These are phyloP conservation scores for Cercocebus atys DNA, from an alignment of 2,113 vertebrate species.

Conservation along the genomic window DNA sequence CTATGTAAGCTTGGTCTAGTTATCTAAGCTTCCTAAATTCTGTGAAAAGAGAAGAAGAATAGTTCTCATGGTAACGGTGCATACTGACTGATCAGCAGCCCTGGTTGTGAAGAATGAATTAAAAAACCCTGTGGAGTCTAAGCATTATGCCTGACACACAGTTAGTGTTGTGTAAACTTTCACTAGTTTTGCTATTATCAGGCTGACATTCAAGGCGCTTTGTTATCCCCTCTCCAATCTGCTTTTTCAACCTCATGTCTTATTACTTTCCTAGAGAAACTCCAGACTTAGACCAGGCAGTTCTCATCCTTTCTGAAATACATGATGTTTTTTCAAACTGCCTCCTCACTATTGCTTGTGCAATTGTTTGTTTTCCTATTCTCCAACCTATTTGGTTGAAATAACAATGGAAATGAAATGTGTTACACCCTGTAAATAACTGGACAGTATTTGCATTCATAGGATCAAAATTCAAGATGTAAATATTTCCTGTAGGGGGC, in stretches of 20 bases:
- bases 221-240: background rate
- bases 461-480: conserved; percentile 38
- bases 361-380: background rate
- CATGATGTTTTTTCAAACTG: background rate
- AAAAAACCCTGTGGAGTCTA: background rate
- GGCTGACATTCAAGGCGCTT: background rate
- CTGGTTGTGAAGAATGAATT: background rate
- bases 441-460: background rate
- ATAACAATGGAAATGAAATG: conserved; percentile 36
- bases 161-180: background rate
- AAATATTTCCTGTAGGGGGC: conserved; percentile 44
- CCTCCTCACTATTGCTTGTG: background rate
- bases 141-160: background rate
- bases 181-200: background rate
- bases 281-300: background rate
- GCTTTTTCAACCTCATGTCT: background rate
- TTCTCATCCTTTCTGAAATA: conserved; percentile 7
- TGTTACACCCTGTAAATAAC: conserved; percentile 6
- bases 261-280: background rate
- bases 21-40: background rate
- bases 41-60: background rate
- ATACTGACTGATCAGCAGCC: background rate
- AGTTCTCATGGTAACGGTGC: background rate
- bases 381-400: background rate
- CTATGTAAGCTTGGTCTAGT: background rate